Conservation (phyloP, 2,888 invertebrate genomes). For the Macropis europaea region DNA sequence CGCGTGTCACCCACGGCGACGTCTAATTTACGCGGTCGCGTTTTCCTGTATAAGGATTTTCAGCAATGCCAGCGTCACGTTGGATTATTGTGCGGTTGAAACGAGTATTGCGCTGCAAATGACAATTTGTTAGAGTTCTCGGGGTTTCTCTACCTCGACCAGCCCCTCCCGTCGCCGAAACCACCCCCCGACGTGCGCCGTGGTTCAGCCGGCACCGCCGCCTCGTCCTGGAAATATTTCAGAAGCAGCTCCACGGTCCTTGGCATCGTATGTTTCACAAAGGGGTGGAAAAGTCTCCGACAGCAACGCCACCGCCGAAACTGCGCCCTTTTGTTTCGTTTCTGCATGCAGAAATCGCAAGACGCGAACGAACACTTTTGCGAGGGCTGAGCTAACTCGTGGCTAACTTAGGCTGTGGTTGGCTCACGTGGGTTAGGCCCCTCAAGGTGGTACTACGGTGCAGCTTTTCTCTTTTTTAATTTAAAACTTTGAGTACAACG, state of each 20-base stretch:
- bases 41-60: constrained; percentile 60
- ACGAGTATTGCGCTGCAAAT: constrained; percentile 66
- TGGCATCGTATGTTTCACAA: constrained; percentile 57
- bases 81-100: constrained; percentile 64
- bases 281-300: constrained; percentile 9
- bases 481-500: too few species aligned
- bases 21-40: constrained; percentile 55
- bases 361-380: too few species aligned
- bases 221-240: constrained; percentile 60
- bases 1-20: constrained; percentile 7
- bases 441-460: too few species aligned
- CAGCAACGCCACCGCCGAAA: constrained; percentile 12
- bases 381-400: too few species aligned
- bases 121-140: constrained; percentile 65
- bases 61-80: constrained; percentile 40
- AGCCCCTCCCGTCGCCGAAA: neutral
- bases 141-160: constrained; percentile 11
- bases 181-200: neutral
- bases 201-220: constrained; percentile 17
- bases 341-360: constrained; percentile 22
- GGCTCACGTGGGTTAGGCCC: too few species aligned
- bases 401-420: too few species aligned
- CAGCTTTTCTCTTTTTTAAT: too few species aligned
- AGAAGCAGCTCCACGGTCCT: constrained; percentile 54
- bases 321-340: constrained; percentile 55